A percentile compares a stretch with the other conserved stretches of the same genome.
These are phyloP conservation scores for Aphidius colemani DNA, from an alignment of 2,888 invertebrate species.

Conservation along the genomic window DNA sequence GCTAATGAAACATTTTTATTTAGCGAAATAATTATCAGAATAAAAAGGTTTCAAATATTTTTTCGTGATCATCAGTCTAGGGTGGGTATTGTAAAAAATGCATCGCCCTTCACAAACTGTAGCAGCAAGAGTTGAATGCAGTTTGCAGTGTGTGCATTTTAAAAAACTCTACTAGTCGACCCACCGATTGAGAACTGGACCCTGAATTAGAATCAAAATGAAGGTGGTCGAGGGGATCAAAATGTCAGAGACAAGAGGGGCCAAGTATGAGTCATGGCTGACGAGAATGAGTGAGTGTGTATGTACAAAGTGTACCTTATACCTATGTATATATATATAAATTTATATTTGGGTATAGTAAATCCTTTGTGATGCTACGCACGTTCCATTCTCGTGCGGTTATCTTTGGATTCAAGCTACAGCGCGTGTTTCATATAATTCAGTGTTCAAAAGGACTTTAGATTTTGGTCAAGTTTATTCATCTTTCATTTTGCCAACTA, in stretches of 20 bases:
- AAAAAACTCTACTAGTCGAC: no score
- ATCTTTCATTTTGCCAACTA: no score
- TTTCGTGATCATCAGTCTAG: background rate
- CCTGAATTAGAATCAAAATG: slow-evolving; percentile 29
- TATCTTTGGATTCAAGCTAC: slow-evolving; percentile 24
- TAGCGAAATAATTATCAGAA: slow-evolving; percentile 7
- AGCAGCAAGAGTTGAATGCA: no score
- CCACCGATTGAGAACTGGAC: slow-evolving; percentile 28
- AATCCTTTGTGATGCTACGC: slow-evolving; percentile 43
- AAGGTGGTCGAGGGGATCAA: slow-evolving; percentile 12
- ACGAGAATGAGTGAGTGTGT: slow-evolving; percentile 42
- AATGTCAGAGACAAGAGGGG: slow-evolving; percentile 34
- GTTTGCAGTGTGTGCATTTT: no score
- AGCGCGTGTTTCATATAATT: slow-evolving; percentile 27
- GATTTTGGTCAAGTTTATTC: no score
- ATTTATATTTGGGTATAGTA: no score
- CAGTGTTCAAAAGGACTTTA: slow-evolving; percentile 30
- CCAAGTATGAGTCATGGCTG: slow-evolving; percentile 50
- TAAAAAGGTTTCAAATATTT: slow-evolving; percentile 21
- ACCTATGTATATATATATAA: slow-evolving; percentile 5
- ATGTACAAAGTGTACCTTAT: no score
- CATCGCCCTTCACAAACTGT: no score
- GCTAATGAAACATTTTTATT: background rate
- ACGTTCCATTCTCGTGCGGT: slow-evolving; percentile 34
- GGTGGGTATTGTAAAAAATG: no score